Evolutionary conservation across 2,888 invertebrate genomes (phyloP).

Genomic region (Adineta ricciae): DNA sequence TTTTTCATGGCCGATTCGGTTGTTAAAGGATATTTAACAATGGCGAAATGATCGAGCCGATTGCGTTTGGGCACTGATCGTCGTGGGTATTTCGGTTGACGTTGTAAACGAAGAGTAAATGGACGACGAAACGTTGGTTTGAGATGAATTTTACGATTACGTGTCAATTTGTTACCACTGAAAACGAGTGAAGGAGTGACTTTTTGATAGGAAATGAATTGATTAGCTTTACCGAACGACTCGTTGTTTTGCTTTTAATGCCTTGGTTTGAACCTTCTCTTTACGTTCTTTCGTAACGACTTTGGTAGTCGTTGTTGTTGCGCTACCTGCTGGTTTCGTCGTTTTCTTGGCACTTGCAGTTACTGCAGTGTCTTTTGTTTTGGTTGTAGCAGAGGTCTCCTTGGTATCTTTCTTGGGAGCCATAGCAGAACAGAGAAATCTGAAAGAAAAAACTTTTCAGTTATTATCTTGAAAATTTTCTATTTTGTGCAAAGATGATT

Average conservation of each 20-base stretch:
- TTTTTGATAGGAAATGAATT: neutral
- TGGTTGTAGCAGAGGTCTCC: neutral
- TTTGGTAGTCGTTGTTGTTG: neutral
- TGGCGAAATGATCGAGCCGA: slow-evolving; percentile 80
- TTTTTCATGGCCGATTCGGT: slow-evolving; percentile 99
- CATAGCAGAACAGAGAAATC: neutral
- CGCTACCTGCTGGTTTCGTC: neutral
- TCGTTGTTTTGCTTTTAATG: slow-evolving; percentile 9
- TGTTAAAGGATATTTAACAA: slow-evolving; percentile 92
- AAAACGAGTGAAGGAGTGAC: neutral
- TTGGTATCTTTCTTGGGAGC: neutral
- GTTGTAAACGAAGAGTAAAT: slow-evolving; percentile 28
- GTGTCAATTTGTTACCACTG: slow-evolving; percentile 29
- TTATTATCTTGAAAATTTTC: neutral
- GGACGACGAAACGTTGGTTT: slow-evolving; percentile 31
- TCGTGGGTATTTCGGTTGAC: slow-evolving; percentile 31
- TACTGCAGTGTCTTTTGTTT: slow-evolving; percentile 7
- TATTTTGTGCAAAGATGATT: neutral
- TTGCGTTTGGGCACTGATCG: slow-evolving; percentile 30
- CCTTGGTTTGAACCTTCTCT: slow-evolving; percentile 10
- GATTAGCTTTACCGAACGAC: neutral
- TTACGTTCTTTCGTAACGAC: neutral
- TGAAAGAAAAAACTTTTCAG: neutral
- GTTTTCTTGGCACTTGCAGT: neutral
- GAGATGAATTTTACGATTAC: slow-evolving; percentile 28